phyloP scores from a whole-genome alignment of 2,888 invertebrate species.

The Seira musarum region DNA sequence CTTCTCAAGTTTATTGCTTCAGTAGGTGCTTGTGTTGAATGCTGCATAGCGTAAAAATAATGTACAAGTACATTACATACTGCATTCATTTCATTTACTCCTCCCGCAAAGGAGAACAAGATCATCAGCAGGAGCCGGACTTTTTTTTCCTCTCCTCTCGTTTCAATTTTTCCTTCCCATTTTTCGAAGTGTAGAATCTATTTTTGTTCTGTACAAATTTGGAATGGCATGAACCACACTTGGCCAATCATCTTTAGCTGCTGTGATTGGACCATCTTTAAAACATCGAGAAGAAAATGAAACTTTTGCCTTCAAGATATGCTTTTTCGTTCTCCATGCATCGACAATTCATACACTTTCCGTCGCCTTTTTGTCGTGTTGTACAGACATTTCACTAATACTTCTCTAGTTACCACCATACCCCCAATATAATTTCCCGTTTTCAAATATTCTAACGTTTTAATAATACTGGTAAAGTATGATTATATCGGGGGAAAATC shows the following conservation, averaged over 20 bases:
- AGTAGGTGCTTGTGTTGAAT: too few relatives aligned
- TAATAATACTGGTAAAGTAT: conserved; percentile 14
- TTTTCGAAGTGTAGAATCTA: conserved; percentile 59
- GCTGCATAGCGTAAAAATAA: too few relatives aligned
- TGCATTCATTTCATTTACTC: too few relatives aligned
- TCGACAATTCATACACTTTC: background rate
- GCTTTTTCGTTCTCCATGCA: conserved; percentile 18
- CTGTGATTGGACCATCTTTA: conserved; percentile 69
- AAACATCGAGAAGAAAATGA: conserved; percentile 65
- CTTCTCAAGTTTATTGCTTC: conserved; percentile 48
- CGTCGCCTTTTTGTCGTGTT: background rate
- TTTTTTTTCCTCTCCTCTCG: conserved; percentile 50
- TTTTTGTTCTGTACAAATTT: conserved; percentile 70
- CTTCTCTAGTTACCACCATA: conserved; percentile 9
- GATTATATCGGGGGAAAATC: conserved; percentile 44
- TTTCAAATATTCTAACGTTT: background rate
- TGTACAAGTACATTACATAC: too few relatives aligned
- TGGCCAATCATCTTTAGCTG: conserved; percentile 70
- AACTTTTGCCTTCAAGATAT: conserved; percentile 51
- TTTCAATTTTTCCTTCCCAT: background rate
- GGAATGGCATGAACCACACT: conserved; percentile 70
- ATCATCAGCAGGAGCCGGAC: conserved; percentile 36
- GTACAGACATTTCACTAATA: conserved; percentile 26
- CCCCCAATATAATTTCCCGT: background rate
- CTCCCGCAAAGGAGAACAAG: background rate